These are phyloP conservation scores for Raja brachyura DNA, from an alignment of 2,113 vertebrate species.

Conservation along the genomic window DNA sequence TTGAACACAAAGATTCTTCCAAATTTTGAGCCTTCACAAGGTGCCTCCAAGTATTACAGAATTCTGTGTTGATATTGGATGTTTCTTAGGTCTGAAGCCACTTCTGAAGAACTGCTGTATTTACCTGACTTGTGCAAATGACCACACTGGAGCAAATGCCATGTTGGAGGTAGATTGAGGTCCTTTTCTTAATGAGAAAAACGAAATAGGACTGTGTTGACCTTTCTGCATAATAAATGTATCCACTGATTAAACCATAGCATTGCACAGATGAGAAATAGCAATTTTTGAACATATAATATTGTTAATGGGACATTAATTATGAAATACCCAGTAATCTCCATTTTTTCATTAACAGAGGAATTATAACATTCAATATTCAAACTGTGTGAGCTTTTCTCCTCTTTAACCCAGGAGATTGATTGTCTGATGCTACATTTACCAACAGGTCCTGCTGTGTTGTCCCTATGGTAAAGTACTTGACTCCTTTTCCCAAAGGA, in stretches of 20 bases:
- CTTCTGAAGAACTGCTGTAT: neutral
- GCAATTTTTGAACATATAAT: neutral
- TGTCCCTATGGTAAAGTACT: neutral
- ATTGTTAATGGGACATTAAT: slow-evolving; percentile 15
- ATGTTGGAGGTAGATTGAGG: neutral
- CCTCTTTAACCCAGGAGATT: neutral
- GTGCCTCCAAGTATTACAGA: no score
- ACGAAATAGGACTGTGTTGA: neutral
- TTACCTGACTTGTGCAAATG: neutral
- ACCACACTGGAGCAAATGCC: neutral
- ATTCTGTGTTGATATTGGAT: neutral
- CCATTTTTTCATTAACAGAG: neutral
- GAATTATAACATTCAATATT: neutral
- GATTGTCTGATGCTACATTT: neutral
- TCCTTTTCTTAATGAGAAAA: neutral
- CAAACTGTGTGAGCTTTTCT: neutral
- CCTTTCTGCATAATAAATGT: neutral
- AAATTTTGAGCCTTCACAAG: neutral
- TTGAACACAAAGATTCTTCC: neutral
- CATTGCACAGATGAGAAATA: neutral
- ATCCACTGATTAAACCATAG: neutral
- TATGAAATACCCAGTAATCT: neutral
- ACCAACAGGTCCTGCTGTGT: neutral
- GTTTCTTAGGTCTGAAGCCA: neutral
- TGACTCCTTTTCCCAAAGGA: neutral